Conservation (phyloP, 2,888 invertebrate genomes). For the Coelopa pilipes region DNA sequence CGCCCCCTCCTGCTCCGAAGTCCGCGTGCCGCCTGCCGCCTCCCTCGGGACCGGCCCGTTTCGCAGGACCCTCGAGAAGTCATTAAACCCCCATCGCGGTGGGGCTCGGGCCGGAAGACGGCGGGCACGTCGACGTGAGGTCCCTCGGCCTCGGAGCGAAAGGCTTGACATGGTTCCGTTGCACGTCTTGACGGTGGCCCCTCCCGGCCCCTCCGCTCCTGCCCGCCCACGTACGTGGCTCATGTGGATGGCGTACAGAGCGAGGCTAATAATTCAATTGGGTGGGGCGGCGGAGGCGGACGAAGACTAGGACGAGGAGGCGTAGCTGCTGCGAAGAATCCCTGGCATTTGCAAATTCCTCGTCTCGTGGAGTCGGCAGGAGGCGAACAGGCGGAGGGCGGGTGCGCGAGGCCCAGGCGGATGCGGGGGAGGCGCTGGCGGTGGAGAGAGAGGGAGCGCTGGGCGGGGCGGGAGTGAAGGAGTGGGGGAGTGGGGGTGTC, state of each 20-base stretch:
- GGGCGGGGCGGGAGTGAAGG: background rate
- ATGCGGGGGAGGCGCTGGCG: no score
- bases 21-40: no score
- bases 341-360: no score
- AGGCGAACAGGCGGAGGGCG: no score
- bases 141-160: background rate
- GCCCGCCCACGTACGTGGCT: background rate
- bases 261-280: background rate
- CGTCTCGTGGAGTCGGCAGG: no score
- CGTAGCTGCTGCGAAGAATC: no score
- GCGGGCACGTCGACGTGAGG: background rate
- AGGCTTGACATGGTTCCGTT: background rate
- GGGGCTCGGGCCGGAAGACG: slow-evolving; percentile 15
- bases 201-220: background rate
- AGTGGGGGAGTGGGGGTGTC: background rate
- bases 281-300: background rate
- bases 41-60: no score
- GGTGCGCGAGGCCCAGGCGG: no score
- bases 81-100: slow-evolving; percentile 42
- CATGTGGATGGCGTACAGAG: background rate
- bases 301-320: background rate
- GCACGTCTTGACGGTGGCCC: no score
- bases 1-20: background rate
- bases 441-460: background rate
- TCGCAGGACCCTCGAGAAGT: slow-evolving; percentile 41